phyloP scores from a whole-genome alignment of 2,888 invertebrate species.

The Euphydryas editha region DNA sequence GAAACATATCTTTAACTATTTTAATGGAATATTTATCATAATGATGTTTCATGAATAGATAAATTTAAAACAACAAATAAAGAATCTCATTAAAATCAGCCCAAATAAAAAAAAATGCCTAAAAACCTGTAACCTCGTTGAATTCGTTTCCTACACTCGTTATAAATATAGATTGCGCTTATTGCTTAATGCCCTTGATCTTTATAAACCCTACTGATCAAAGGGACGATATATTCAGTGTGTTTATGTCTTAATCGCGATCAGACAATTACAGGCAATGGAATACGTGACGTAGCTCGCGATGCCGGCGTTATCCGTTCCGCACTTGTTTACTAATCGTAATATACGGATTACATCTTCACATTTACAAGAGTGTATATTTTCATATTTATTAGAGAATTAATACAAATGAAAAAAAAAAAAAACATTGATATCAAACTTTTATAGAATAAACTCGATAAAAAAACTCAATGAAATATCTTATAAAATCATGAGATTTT shows the following conservation, averaged over 20 bases:
- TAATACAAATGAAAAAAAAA: too few species aligned
- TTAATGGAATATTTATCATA: too few species aligned
- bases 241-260: conserved; percentile 25
- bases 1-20: background rate
- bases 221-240: conserved; percentile 2
- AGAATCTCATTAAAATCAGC: too few species aligned
- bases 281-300: conserved; percentile 22
- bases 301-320: conserved; percentile 19
- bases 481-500: background rate
- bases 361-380: background rate
- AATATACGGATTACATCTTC: conserved; percentile 21
- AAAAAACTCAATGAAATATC: background rate
- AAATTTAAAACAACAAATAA: too few species aligned
- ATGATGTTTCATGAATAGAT: too few species aligned
- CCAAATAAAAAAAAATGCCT: background rate
- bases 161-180: background rate
- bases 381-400: background rate
- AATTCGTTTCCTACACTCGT: background rate
- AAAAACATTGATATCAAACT: background rate
- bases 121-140: background rate
- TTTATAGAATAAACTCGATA: too few species aligned
- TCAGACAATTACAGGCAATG: conserved; percentile 17
- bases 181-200: conserved; percentile 4
- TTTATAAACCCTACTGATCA: conserved; percentile 10
- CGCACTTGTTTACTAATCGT: conserved; percentile 31